Evolutionary conservation across 2,113 vertebrate species (phyloP).

Genomic region (Pseudorhombus dupliciocellatus): DNA sequence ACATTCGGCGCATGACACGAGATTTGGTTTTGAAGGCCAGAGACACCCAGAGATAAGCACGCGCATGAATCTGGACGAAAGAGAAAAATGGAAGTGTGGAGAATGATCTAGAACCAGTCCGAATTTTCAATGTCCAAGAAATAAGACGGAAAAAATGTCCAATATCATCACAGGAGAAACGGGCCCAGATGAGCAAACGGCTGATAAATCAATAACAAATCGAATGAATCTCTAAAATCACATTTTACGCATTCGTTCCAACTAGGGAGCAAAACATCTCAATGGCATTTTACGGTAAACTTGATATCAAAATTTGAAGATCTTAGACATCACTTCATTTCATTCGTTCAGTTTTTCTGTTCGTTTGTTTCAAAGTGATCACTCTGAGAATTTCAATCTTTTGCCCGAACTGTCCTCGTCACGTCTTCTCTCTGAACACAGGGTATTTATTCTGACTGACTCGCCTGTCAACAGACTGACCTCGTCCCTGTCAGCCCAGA

Average conservation of each 20-base stretch:
- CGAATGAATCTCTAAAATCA: background rate
- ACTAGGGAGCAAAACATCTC: background rate
- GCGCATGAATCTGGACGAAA: background rate
- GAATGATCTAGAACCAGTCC: background rate
- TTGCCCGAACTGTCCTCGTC: background rate
- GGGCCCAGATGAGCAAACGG: background rate
- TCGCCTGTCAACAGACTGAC: background rate
- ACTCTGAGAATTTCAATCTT: slow-evolving; percentile 7
- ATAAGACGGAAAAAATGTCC: background rate
- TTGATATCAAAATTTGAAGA: background rate
- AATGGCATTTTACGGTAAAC: background rate
- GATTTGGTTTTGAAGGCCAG: background rate
- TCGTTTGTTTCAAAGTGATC: background rate
- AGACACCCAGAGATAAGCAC: background rate
- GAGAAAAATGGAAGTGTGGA: background rate
- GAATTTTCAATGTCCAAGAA: background rate
- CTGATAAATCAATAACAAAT: background rate
- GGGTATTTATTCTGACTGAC: slow-evolving; percentile 12
- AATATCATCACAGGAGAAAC: background rate
- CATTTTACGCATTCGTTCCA: background rate
- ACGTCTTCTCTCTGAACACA: slow-evolving; percentile 1
- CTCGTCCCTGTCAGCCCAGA: slow-evolving; percentile 4
- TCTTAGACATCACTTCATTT: background rate
- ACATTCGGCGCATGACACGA: slow-evolving; percentile 18
- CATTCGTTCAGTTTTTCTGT: background rate